Conservation (phyloP, 2,797 vertebrate genomes). For the Propithecus perrieri region DNA sequence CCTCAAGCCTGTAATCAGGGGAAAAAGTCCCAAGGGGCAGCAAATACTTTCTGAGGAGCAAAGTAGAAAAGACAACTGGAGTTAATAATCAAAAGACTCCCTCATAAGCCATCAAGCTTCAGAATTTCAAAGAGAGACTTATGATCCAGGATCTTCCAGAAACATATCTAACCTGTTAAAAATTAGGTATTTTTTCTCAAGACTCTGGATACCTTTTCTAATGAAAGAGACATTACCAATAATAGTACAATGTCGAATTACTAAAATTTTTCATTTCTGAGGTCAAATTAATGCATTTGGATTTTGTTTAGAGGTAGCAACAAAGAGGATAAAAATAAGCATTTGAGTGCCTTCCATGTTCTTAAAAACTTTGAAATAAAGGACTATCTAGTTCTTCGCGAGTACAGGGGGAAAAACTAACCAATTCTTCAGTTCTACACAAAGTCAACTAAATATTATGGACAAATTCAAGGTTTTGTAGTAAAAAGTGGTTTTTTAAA, state of each 20-base stretch:
- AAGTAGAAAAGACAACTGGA: not conserved
- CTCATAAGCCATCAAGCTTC: not conserved
- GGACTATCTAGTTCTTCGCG: not conserved
- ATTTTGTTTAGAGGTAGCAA: not conserved
- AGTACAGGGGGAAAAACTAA: not conserved
- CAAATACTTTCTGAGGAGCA: not conserved
- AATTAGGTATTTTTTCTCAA: not conserved
- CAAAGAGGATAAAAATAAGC: not conserved
- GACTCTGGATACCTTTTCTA: not conserved
- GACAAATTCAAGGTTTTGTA: not conserved
- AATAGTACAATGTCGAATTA: not conserved
- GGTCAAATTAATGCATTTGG: not conserved
- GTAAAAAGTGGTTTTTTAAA: not conserved
- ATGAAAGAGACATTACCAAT: not conserved
- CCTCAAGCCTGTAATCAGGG: not conserved
- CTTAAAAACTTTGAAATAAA: not conserved
- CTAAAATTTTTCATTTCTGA: not conserved
- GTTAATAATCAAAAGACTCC: not conserved
- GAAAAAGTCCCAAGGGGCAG: not conserved
- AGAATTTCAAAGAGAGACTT: not conserved
- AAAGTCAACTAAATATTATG: not conserved
- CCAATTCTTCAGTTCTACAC: not conserved
- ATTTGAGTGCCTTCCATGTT: not conserved
- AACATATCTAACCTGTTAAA: not conserved
- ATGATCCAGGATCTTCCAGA: not conserved